These are phyloP conservation scores for Meteorus cinctellus DNA, from an alignment of 2,888 invertebrate genomes.

Conservation along the genomic window DNA sequence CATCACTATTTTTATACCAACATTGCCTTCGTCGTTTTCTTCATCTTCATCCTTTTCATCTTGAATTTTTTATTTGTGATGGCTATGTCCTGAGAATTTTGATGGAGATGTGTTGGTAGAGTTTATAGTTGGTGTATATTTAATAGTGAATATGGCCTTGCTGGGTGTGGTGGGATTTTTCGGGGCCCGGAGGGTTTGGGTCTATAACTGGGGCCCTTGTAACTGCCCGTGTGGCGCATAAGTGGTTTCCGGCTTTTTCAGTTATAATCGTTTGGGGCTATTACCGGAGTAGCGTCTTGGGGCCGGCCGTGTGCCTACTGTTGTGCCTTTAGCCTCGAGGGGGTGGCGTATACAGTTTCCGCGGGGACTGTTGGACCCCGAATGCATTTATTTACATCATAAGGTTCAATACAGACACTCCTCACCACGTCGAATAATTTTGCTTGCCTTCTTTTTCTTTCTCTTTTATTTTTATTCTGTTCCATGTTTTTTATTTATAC, in stretches of 20 bases:
- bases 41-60: not conserved
- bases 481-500: not conserved
- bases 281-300: slow-evolving; percentile 69
- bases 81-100: slow-evolving; percentile 29
- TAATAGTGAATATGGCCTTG: slow-evolving; percentile 27
- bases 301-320: slow-evolving; percentile 68
- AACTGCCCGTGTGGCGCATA: slow-evolving; percentile 64
- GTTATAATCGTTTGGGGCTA: slow-evolving; percentile 68
- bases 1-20: slow-evolving; percentile 43
- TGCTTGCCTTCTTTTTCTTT: slow-evolving; percentile 36
- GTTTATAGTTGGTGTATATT: not conserved
- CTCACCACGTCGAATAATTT: slow-evolving; percentile 19
- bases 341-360: slow-evolving; percentile 32
- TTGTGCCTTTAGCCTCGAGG: slow-evolving; percentile 59
- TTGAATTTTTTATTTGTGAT: slow-evolving; percentile 16
- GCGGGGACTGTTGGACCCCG: not conserved
- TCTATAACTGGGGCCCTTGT: slow-evolving; percentile 39
- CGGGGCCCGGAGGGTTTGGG: slow-evolving; percentile 24
- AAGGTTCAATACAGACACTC: slow-evolving; percentile 21
- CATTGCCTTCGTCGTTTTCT: slow-evolving; percentile 15
- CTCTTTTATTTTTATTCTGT: slow-evolving; percentile 39
- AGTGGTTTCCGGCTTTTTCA: slow-evolving; percentile 73
- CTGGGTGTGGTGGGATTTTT: slow-evolving; percentile 43
- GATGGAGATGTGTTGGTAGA: slow-evolving; percentile 20
- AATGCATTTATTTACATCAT: slow-evolving; percentile 8